phyloP scores from a whole-genome alignment of 2,888 invertebrate genomes.

The Heliconius charithonia region DNA sequence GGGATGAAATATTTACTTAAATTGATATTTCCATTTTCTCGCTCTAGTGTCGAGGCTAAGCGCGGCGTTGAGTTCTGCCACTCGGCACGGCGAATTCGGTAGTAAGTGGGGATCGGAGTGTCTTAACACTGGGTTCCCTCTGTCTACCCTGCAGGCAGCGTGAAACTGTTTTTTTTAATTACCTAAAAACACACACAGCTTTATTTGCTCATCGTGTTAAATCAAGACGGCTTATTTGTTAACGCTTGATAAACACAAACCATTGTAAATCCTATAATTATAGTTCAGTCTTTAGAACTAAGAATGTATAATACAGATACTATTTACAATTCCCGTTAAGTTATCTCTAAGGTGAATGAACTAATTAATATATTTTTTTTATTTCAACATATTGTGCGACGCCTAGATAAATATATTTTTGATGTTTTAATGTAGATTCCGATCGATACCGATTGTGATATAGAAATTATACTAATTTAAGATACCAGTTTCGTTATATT shows the following conservation, averaged over 20 bases:
- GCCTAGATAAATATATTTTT: not conserved
- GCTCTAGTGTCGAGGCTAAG: no score
- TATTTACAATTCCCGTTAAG: not conserved
- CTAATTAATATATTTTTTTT: not conserved
- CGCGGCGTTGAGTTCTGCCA: no score
- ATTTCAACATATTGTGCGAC: not conserved
- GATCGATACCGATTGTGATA: not conserved
- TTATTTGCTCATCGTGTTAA: slow-evolving; percentile 43
- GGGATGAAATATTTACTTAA: not conserved
- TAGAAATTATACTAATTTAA: not conserved
- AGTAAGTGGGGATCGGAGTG: no score
- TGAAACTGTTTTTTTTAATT: no score
- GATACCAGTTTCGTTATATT: no score
- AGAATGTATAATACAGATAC: not conserved
- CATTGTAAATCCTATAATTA: slow-evolving; percentile 38
- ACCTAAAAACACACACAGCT: slow-evolving; percentile 33
- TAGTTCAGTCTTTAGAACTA: slow-evolving; percentile 6
- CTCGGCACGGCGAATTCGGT: no score
- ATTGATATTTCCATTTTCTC: no score
- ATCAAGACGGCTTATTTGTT: slow-evolving; percentile 34
- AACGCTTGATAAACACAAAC: slow-evolving; percentile 34
- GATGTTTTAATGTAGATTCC: not conserved
- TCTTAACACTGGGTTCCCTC: not conserved
- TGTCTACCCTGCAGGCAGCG: not conserved
- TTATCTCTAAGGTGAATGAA: not conserved